Evolutionary conservation across 2,888 invertebrate genomes (phyloP), one percentile per base, ranked within the genome.

Genomic region (Papilio elwesi): DNA sequence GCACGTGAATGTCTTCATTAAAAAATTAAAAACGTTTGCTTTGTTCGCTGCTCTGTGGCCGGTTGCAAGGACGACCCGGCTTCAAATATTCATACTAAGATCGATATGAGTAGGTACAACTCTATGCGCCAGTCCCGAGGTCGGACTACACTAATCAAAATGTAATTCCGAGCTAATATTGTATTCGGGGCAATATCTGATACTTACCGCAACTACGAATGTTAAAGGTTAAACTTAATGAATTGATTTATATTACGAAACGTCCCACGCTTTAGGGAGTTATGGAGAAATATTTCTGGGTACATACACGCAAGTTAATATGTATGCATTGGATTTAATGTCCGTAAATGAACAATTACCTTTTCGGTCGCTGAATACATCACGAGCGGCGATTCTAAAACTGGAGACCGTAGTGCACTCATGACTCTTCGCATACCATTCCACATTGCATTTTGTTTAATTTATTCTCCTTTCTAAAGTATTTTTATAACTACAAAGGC

Each of bases 81-180:
- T 87, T 93, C 88, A 92, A 93, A 93, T 92, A 93, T 92, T 93
- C 91, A 93, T 92, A 86, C 83, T 78, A 74, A 88, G 89, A 92
- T 93, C 93, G 92, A 93, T 92, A 90, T 87, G 85, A 86, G 84
- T 84, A 81, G 81, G 80, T 83, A 82, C 80, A 78, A 78, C 81
- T 80, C 79, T 82, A 87, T 89, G 87, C 88, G 87, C 85, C 82
- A 81, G 83, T 85, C 84, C 81, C 87, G 87, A 87, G 86, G 87
- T 87, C 87, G 84, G 81, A 82, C 84, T 82, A 82, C 79, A 87
- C 86, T 90, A 91, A 92, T 92, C 89, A 89, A 89, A 91, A 87
- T 83, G 87, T 88, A 87, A 88, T 90, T 87, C 82, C 84, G 77
- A 85, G 80, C 85, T 89, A 85, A 89, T 89, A 88, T 87, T 87